Percentiles rank a stretch among this genome's conserved stretches.
Evolutionary conservation across 2,113 vertebrate genomes (phyloP).

Genomic region (Xyrauchen texanus): DNA sequence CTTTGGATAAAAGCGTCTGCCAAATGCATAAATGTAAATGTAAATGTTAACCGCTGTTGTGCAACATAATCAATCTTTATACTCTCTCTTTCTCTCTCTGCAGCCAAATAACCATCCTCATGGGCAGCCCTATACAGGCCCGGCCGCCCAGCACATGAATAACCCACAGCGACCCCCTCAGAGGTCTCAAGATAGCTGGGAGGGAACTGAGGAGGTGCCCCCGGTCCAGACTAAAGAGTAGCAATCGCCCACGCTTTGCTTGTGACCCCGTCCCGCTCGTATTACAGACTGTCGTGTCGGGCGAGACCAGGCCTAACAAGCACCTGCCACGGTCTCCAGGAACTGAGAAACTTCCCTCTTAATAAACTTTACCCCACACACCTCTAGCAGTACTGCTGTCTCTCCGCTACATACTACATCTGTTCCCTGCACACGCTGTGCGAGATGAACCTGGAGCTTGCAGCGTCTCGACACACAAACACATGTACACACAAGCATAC

Average conservation of each 20-base stretch:
- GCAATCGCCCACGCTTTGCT: slow-evolving; percentile 54
- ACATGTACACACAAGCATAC: slow-evolving; percentile 74
- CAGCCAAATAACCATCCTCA: slow-evolving; percentile 94
- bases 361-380: background rate
- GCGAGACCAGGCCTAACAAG: slow-evolving; percentile 3
- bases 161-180: slow-evolving; percentile 91
- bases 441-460: background rate
- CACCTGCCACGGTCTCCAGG: background rate
- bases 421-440: background rate
- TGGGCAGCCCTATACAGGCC: slow-evolving; percentile 96
- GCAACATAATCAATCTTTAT: too few relatives aligned
- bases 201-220: slow-evolving; percentile 91
- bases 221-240: slow-evolving; percentile 93
- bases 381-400: too few relatives aligned
- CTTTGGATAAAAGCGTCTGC: too few relatives aligned
- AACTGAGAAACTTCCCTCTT: background rate
- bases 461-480: slow-evolving; percentile 75
- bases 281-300: background rate
- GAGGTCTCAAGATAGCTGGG: slow-evolving; percentile 97
- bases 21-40: too few relatives aligned
- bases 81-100: background rate
- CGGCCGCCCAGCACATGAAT: slow-evolving; percentile 98
- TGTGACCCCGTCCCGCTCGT: background rate
- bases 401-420: slow-evolving; percentile 38
- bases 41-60: too few relatives aligned